Evolutionary conservation across 2,888 invertebrate genomes (phyloP).

Genomic region (Caenorhabditis sp.): DNA sequence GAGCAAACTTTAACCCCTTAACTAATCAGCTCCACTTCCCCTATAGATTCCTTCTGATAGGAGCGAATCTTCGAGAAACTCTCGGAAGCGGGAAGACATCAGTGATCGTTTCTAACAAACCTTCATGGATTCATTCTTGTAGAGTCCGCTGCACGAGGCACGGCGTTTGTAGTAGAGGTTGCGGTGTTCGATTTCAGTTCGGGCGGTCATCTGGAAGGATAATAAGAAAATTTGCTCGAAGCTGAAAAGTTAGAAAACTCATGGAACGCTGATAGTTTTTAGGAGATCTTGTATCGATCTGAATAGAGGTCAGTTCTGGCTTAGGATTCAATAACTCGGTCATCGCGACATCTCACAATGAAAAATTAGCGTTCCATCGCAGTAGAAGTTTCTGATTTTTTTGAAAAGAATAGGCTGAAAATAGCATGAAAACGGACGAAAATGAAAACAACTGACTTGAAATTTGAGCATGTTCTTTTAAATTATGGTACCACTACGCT

Average conservation of each 20-base stretch:
- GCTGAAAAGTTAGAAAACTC: neutral
- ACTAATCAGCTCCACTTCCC: constrained; percentile 17
- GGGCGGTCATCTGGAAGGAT: constrained; percentile 57
- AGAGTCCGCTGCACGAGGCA: constrained; percentile 49
- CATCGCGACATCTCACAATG: too few relatives aligned
- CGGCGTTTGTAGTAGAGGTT: constrained; percentile 56
- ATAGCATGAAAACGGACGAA: too few relatives aligned
- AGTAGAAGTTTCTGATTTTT: too few relatives aligned
- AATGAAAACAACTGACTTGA: too few relatives aligned
- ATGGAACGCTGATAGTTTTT: neutral
- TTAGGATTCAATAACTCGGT: too few relatives aligned
- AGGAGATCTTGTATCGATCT: too few relatives aligned
- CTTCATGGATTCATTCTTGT: constrained; percentile 26
- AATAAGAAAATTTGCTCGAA: neutral
- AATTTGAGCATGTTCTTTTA: too few relatives aligned
- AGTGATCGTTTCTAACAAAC: constrained; percentile 13
- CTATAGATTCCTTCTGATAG: neutral
- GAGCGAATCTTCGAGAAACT: constrained; percentile 23
- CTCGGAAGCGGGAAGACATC: neutral
- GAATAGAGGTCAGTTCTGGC: too few relatives aligned
- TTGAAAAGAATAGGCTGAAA: too few relatives aligned
- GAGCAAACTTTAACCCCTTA: constrained; percentile 27
- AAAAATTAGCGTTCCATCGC: too few relatives aligned
- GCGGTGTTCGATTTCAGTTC: constrained; percentile 64
- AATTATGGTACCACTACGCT: too few relatives aligned